phyloP scores from a whole-genome alignment of 2,113 vertebrate genomes.

The Chaenocephalus aceratus region DNA sequence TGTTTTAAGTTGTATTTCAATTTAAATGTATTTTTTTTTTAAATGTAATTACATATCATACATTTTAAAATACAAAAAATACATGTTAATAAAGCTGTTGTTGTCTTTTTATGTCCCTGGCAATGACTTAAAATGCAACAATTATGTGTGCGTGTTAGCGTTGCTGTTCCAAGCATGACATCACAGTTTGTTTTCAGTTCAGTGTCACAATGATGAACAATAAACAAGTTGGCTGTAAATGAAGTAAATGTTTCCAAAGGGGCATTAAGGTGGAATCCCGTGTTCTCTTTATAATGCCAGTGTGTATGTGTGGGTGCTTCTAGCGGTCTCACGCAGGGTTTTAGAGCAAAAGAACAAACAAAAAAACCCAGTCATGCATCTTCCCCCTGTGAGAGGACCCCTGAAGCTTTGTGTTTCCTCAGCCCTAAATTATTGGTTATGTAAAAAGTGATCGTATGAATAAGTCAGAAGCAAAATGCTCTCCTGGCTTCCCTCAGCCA shows the following conservation, averaged over 20 bases:
- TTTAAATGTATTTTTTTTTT: no score
- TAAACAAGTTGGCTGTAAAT: slow-evolving; percentile 54
- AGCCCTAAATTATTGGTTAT: slow-evolving; percentile 64
- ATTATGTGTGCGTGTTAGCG: not conserved
- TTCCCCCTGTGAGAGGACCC: slow-evolving; percentile 41
- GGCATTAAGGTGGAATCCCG: slow-evolving; percentile 21
- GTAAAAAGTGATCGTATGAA: slow-evolving; percentile 64
- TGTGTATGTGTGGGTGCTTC: slow-evolving; percentile 7
- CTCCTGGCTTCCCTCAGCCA: slow-evolving; percentile 28
- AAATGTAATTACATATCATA: no score
- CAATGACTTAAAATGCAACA: not conserved
- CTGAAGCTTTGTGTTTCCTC: slow-evolving; percentile 61
- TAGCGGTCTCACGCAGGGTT: slow-evolving; percentile 30
- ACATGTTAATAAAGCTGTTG: no score
- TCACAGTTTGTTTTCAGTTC: slow-evolving; percentile 32
- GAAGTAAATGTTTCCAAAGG: slow-evolving; percentile 31
- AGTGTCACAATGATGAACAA: slow-evolving; percentile 52
- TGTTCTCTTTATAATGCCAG: slow-evolving; percentile 7
- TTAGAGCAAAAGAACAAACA: slow-evolving; percentile 53
- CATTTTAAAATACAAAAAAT: not conserved
- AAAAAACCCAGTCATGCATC: slow-evolving; percentile 53
- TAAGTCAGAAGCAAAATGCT: slow-evolving; percentile 49
- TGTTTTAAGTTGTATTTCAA: no score
- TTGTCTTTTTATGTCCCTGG: no score
- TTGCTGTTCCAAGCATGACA: not conserved